Percentiles rank a stretch among this genome's conserved stretches.
These are phyloP conservation scores for Nezara viridula DNA, from an alignment of 2,888 invertebrate genomes.

Conservation along the genomic window DNA sequence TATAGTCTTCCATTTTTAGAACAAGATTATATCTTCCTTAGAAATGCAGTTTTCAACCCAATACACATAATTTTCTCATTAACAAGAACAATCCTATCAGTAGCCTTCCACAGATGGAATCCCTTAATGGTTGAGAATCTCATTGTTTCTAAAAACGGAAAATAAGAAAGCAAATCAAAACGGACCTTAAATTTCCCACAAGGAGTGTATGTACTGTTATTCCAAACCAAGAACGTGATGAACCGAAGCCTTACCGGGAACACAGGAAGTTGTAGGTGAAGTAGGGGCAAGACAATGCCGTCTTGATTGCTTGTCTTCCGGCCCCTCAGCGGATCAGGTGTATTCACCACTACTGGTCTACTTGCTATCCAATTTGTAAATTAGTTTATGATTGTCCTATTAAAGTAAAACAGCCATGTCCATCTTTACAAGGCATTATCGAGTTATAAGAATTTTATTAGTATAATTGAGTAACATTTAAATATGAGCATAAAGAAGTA, in stretches of 20 bases:
- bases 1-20: neutral
- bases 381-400: neutral
- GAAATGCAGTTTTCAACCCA: neutral
- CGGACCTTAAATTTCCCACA: conserved; percentile 41
- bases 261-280: conserved; percentile 39
- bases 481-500: no score
- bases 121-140: neutral
- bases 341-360: neutral
- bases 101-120: conserved; percentile 5
- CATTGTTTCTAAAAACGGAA: conserved; percentile 16
- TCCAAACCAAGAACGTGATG: neutral
- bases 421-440: neutral
- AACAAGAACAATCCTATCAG: neutral
- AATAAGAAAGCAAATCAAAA: conserved; percentile 25
- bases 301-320: conserved; percentile 42
- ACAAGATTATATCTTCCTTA: neutral
- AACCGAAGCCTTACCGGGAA: conserved; percentile 17
- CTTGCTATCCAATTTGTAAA: neutral
- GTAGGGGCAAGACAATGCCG: conserved; percentile 48
- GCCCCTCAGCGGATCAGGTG: conserved; percentile 43
- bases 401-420: neutral
- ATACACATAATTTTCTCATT: neutral
- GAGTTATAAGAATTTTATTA: no score
- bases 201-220: conserved; percentile 6
- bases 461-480: no score